Percentiles rank a stretch among this genome's conserved stretches.
Conservation (phyloP, 2,113 vertebrate genomes). For the Stercorarius parasiticus region DNA sequence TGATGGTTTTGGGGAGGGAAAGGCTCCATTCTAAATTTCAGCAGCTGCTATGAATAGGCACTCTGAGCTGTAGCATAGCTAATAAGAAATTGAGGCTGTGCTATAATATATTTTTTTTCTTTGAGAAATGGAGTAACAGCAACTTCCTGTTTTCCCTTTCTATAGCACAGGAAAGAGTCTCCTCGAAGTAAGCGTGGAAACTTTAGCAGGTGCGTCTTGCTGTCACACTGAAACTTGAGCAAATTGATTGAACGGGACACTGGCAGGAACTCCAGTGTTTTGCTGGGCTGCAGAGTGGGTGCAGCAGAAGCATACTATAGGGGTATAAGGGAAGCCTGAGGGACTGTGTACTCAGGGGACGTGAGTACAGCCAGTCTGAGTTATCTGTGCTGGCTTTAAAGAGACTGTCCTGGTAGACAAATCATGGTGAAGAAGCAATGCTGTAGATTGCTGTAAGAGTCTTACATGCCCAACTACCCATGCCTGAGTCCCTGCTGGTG, state of each 20-base stretch:
- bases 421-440: not conserved
- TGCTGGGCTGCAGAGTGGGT: not conserved
- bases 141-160: not conserved
- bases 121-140: not conserved
- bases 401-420: not conserved
- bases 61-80: not conserved
- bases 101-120: not conserved
- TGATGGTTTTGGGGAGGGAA: not conserved
- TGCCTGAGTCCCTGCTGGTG: not conserved
- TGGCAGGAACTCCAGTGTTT: not conserved
- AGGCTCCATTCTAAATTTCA: not conserved
- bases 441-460: not conserved
- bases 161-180: conserved; percentile 40
- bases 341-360: fast-evolving
- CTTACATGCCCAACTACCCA: not conserved
- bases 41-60: not conserved
- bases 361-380: not conserved
- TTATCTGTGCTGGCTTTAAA: not conserved
- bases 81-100: not conserved
- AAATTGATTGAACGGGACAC: not conserved
- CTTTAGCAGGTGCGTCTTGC: conserved; percentile 66
- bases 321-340: not conserved
- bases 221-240: not conserved
- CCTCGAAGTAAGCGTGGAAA: conserved; percentile 9
- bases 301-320: not conserved